Base-by-base conservation (phyloP, 2,113 vertebrate genomes). In the Psettodes erumei region DNA sequence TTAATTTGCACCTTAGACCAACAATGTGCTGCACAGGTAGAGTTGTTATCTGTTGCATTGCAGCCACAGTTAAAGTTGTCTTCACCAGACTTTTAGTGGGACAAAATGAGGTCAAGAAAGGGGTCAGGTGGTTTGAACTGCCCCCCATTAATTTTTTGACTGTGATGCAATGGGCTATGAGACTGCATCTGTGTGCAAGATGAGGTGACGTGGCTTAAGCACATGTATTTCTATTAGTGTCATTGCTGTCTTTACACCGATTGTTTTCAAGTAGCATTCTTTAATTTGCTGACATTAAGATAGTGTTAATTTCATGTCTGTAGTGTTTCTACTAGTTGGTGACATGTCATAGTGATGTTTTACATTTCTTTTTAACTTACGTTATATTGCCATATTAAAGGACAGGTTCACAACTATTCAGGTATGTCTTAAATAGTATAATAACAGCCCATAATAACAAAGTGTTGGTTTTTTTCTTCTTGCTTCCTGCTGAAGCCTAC, bases 81-180 rank as follows among this genome's bases (percentile, higher is more conserved):
- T 70, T 40, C 10, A 50, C 35, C 10, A 51, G 13, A 32, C 53
- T 23, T 60, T 58, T n/a, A 13, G 3, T 38, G 32, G 21, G 2
- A 51, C 19, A 38, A 45, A 25, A 45, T 8, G 32, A 77, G 76
- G 73, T 77, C 76, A 45, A 4, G 48, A 15, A 9, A 67, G 7
- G 15, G 64, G 51, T 74, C 51, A 43, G 3, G 15, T 5, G 11
- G 6, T 37, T 28, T 60, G 69, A 77, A 68, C 61, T 51, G 65
- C 77, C 55, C 76, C 43, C 32, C 25, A 8, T 69, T 38, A 0
- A 51, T 50, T 68, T 72, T n/a, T n/a, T n/a, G n/a, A n/a, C n/a
- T n/a, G n/a, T n/a, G n/a, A n/a, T n/a, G n/a, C n/a, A n/a, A n/a
- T n/a, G n/a, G n/a, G n/a, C n/a, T n/a, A n/a, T n/a, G n/a, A n/a